These are phyloP conservation scores for Aldrovandia affinis DNA, from an alignment of 2,797 vertebrate genomes.

Conservation along the genomic window DNA sequence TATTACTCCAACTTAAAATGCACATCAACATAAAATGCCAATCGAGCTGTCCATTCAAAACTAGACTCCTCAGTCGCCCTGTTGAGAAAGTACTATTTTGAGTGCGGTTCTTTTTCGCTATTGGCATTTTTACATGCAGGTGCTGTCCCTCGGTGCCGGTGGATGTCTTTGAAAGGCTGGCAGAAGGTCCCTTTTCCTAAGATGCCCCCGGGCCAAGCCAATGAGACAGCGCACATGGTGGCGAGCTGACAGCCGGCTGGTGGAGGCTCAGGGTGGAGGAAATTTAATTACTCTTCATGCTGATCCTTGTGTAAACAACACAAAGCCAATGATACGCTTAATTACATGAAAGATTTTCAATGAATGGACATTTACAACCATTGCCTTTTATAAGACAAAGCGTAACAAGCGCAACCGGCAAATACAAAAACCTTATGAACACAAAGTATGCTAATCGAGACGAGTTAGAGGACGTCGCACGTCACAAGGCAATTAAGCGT, in stretches of 20 bases:
- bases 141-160: conserved; percentile 15
- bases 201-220: conserved; percentile 57
- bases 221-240: conserved; percentile 58
- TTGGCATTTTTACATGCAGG: conserved; percentile 21
- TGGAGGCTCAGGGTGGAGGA: conserved; percentile 70
- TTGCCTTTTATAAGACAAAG: conserved; percentile 24
- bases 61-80: too few species aligned
- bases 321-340: conserved; percentile 82
- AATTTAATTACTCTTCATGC: conserved; percentile 79
- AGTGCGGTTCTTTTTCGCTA: not conserved
- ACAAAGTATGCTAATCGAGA: not conserved
- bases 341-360: conserved; percentile 68
- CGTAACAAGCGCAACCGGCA: conserved; percentile 39
- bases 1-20: too few species aligned
- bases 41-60: too few species aligned
- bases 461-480: not conserved
- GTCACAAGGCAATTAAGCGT: too few species aligned
- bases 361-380: conserved; percentile 51
- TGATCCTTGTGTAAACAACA: conserved; percentile 79
- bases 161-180: conserved; percentile 41
- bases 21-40: too few species aligned
- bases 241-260: conserved; percentile 71
- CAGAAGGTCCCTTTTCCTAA: conserved; percentile 50
- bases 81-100: too few species aligned
- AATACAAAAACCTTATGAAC: not conserved